These are phyloP conservation scores for Diadophis punctatus DNA, from an alignment of 2,113 vertebrate genomes.

Conservation along the genomic window DNA sequence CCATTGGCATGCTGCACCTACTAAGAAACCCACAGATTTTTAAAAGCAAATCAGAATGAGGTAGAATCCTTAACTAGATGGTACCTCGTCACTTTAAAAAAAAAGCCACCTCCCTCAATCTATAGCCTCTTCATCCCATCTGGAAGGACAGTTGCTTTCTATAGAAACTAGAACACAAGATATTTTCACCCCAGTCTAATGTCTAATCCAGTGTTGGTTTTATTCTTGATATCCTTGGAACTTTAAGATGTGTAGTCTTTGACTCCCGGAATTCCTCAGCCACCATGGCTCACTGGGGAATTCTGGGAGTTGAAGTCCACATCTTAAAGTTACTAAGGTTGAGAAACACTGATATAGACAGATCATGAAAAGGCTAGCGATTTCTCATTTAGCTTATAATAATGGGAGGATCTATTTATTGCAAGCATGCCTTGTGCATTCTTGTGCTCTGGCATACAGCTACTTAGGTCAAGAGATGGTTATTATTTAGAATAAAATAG, in stretches of 20 bases:
- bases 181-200: background rate
- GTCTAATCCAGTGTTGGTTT: background rate
- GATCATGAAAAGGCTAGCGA: background rate
- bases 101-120: background rate
- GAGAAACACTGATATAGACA: background rate
- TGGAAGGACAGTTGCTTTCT: background rate
- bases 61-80: background rate
- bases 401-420: background rate
- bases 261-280: background rate
- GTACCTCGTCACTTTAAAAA: background rate
- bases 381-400: background rate
- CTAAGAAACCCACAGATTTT: background rate
- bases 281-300: background rate
- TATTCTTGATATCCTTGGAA: background rate
- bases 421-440: background rate
- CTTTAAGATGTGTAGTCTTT: background rate
- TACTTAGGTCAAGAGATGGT: background rate
- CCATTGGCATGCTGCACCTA: background rate
- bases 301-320: background rate
- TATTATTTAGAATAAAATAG: background rate
- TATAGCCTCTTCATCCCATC: background rate
- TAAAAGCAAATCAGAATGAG: background rate
- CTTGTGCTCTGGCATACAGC: background rate
- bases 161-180: background rate
- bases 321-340: background rate